Percentiles rank a stretch among this genome's conserved stretches.
These are phyloP conservation scores for Tadarida brasiliensis DNA, from an alignment of 2,797 vertebrate species.

Conservation along the genomic window DNA sequence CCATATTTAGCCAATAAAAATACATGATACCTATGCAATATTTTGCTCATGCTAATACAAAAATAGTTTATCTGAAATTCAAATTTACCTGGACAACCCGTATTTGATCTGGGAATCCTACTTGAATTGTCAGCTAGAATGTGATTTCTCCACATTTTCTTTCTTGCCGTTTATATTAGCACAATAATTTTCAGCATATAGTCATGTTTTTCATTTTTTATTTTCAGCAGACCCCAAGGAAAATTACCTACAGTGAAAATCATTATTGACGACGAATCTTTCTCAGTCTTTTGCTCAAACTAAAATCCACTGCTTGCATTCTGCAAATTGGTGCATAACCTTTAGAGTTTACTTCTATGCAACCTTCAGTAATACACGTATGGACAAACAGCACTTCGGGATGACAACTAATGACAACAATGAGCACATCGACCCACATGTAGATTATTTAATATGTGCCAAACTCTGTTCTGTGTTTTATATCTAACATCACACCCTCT, in stretches of 20 bases:
- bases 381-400: background rate
- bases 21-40: background rate
- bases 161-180: conserved; percentile 6
- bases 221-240: conserved; percentile 38
- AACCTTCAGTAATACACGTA: background rate
- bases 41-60: background rate
- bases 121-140: background rate
- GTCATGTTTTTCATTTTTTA: conserved; percentile 12
- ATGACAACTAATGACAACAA: background rate
- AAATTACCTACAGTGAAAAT: conserved; percentile 44
- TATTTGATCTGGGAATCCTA: background rate
- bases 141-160: background rate
- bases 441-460: background rate
- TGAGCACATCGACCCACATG: background rate
- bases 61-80: background rate
- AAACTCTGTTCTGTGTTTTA: background rate
- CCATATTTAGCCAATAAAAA: conserved; percentile 24
- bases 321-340: background rate
- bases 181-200: conserved; percentile 61
- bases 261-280: conserved; percentile 8
- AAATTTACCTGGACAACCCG: background rate
- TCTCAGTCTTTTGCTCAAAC: conserved; percentile 2
- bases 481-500: background rate
- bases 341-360: background rate
- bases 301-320: conserved; percentile 33